phyloP scores from a whole-genome alignment of 2,113 vertebrate species.

The Cinclus cinclus region DNA sequence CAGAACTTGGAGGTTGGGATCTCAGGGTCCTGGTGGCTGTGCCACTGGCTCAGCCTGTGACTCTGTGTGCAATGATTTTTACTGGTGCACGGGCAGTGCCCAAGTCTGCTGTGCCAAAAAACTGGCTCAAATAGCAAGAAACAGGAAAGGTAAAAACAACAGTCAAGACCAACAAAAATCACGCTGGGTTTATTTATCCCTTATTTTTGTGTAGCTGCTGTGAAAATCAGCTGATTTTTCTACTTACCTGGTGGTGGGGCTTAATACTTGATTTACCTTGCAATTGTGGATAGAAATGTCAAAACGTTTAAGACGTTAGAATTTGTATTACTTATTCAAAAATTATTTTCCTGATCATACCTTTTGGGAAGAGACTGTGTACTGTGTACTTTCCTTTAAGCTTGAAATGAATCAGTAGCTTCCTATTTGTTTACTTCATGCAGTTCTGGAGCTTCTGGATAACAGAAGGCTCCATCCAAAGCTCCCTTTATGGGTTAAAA shows the following conservation, averaged over 20 bases:
- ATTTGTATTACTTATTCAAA: neutral
- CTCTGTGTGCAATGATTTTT: rapidly evolving
- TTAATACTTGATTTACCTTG: neutral
- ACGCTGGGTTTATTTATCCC: neutral
- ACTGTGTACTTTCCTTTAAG: neutral
- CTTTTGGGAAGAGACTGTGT: neutral
- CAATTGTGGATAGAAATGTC: neutral
- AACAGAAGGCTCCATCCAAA: neutral
- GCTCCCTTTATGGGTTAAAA: neutral
- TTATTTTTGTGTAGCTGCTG: neutral
- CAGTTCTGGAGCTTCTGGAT: neutral
- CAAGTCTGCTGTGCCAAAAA: neutral
- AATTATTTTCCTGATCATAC: neutral
- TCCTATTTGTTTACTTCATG: neutral
- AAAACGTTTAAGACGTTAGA: neutral
- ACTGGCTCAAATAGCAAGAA: neutral
- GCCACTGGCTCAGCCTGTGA: neutral
- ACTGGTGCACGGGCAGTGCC: neutral
- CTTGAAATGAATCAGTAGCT: neutral
- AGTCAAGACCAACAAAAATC: neutral
- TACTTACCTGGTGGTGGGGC: neutral
- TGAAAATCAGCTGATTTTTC: neutral
- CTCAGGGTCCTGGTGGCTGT: neutral
- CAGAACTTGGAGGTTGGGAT: neutral
- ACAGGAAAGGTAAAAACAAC: neutral